Conservation (phyloP, 2,797 vertebrate genomes). For the Poecilia gillii region DNA sequence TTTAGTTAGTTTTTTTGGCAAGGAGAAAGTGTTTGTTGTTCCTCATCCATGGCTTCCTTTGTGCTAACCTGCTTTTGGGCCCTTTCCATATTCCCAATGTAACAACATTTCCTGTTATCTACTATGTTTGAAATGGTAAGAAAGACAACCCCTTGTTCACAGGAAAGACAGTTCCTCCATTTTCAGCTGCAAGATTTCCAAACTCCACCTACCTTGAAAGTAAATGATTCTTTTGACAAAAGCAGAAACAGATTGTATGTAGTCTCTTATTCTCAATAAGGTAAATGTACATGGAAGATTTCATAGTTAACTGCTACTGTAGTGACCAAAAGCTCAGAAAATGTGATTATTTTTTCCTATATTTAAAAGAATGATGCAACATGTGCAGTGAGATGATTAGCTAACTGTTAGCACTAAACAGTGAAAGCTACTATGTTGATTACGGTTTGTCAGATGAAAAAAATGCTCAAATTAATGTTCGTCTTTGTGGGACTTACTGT, state of each 20-base stretch:
- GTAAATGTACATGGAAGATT: background rate
- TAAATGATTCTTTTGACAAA: background rate
- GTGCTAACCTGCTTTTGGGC: slow-evolving; percentile 2
- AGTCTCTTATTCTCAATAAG: background rate
- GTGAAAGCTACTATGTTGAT: background rate
- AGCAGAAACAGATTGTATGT: background rate
- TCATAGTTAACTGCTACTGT: background rate
- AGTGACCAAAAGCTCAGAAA: background rate
- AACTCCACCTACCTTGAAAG: background rate
- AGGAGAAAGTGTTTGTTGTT: background rate
- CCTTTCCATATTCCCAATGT: background rate
- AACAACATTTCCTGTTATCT: slow-evolving; percentile 4
- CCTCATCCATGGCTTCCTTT: background rate
- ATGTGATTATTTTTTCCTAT: background rate
- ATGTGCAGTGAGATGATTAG: background rate
- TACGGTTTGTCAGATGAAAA: background rate
- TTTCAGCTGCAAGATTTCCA: background rate
- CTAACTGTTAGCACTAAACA: background rate
- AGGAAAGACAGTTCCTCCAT: background rate
- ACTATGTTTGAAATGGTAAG: background rate
- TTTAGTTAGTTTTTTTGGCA: background rate
- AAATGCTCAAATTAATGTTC: background rate
- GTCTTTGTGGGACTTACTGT: slow-evolving; percentile 82
- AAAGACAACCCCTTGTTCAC: background rate
- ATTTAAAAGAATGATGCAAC: background rate